Evolutionary conservation across 2,113 vertebrate species (phyloP), one percentile per base, ranked within the genome.

Genomic region (Pyxicephalus adspersus): DNA sequence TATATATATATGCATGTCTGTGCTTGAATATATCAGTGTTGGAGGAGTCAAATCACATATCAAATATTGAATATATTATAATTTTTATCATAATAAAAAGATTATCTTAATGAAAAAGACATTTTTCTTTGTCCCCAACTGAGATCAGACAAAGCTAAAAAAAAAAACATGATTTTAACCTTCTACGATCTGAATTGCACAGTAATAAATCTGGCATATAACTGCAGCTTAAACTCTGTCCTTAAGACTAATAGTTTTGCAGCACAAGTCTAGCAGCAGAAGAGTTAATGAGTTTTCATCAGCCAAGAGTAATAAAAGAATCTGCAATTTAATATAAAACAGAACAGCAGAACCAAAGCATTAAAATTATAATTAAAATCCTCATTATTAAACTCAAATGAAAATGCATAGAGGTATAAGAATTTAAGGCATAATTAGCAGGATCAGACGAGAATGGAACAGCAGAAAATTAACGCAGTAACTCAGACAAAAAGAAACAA

Each of bases 341-440:
- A 64, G 80, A 82, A 82, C 51, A 75, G 80, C 80, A 82, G 80
- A 82, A 75, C 80, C 71, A 82, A 71, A 71, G 71, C 80, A 82
- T 82, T 82, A 82, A 82, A 75, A 82, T 82, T 82, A 82, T 82
- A 82, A 82, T 82, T 82, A 82, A 82, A 82, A 82, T 82, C 80
- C 80, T 82, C 71, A 82, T 82, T 82, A 82, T 82, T 82, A 82
- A 82, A 82, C 80, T 82, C 70, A 82, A 82, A 82, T 82, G 80
- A 74, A 82, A 82, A 82, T 82, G 80, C 80, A 82, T 29, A 75
- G 80, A 82, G 70, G 71, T 82, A 82, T 82, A 73, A 75, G 80
- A 82, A 82, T 82, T 82, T 82, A 82, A 82, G 80, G 71, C 80
- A 82, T 82, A 82, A 82, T 82, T 82, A 82, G 80, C 70, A 66